Conservation (phyloP, 2,797 vertebrate species). For the Enteromius trimaculatus region DNA sequence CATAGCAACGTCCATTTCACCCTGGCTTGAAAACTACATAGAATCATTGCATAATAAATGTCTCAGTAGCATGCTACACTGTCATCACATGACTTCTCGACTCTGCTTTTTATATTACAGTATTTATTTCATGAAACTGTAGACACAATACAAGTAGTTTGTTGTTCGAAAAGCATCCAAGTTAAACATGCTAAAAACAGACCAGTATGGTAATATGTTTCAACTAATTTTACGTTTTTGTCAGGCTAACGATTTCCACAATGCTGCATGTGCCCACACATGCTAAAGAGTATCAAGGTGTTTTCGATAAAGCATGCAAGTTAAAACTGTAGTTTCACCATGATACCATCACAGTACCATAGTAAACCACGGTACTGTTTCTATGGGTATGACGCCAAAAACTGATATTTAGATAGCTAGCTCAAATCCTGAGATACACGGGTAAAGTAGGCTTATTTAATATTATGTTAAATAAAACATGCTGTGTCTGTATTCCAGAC, state of each 20-base stretch:
- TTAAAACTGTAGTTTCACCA: neutral
- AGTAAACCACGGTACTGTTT: neutral
- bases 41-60: neutral
- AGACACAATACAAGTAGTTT: neutral
- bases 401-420: neutral
- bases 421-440: neutral
- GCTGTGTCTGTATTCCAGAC: no score
- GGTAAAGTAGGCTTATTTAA: neutral
- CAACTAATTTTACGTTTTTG: neutral
- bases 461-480: neutral
- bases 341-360: neutral
- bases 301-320: neutral
- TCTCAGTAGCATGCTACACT: neutral
- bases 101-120: neutral
- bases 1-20: no score
- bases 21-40: no score
- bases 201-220: neutral
- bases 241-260: neutral
- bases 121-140: neutral
- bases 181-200: neutral
- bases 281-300: no score
- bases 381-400: neutral
- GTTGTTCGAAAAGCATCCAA: neutral
- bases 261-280: neutral
- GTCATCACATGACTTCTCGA: neutral